phyloP scores from a whole-genome alignment of 2,888 invertebrate species.

The Zelleria hepariella region DNA sequence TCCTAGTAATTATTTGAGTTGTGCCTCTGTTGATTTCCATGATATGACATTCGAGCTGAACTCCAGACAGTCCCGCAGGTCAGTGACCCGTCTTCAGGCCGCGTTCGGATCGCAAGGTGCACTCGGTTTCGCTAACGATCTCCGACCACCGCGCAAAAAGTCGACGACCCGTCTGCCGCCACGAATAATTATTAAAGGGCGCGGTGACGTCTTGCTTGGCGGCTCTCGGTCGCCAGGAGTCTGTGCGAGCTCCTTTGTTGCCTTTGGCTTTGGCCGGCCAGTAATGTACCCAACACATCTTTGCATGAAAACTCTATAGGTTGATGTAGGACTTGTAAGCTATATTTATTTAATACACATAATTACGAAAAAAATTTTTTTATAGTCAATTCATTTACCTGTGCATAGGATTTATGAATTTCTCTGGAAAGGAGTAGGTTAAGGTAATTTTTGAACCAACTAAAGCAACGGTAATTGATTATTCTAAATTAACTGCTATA shows the following conservation, averaged over 20 bases:
- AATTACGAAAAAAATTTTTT: no score
- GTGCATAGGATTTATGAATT: no score
- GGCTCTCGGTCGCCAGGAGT: slow-evolving; percentile 24
- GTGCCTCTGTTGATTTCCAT: not conserved
- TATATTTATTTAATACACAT: no score
- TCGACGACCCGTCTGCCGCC: slow-evolving; percentile 44
- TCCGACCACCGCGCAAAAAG: slow-evolving; percentile 31
- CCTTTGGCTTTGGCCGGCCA: not conserved
- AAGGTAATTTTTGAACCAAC: no score
- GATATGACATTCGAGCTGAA: not conserved
- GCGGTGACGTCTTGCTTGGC: slow-evolving; percentile 48
- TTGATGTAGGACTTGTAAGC: no score
- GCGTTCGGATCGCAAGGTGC: slow-evolving; percentile 21
- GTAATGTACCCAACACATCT: no score
- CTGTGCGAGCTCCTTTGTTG: not conserved
- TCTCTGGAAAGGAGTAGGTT: no score
- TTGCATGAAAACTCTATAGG: no score
- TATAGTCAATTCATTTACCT: no score
- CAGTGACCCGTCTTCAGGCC: slow-evolving; percentile 13
- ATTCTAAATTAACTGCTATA: no score
- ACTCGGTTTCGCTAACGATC: slow-evolving; percentile 19
- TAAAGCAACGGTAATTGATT: no score
- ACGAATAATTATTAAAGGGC: slow-evolving; percentile 50
- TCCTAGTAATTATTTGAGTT: no score
- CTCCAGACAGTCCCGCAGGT: slow-evolving; percentile 14